Conservation (phyloP, 1,140 invertebrate genomes). For the Grapholita molesta region DNA sequence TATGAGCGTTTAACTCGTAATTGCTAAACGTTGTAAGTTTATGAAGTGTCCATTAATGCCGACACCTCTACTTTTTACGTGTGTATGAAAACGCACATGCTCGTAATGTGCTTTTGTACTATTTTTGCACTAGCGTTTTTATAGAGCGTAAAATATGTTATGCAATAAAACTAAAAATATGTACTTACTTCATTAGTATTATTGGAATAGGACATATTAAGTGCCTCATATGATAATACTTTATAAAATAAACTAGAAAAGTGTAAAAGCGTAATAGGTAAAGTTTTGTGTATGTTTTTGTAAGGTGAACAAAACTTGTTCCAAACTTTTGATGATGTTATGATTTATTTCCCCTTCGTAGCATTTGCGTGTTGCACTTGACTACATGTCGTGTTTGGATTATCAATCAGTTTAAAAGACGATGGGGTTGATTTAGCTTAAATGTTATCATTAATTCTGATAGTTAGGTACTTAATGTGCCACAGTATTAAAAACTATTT, state of each 20-base stretch:
- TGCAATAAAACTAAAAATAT: neutral
- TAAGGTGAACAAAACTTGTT: too few relatives aligned
- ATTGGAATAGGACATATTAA: too few relatives aligned
- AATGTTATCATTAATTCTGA: constrained; percentile 32
- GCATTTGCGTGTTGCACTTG: constrained; percentile 46
- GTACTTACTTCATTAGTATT: too few relatives aligned
- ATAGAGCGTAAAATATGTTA: neutral
- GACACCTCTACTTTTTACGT: neutral
- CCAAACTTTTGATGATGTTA: neutral
- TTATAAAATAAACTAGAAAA: too few relatives aligned
- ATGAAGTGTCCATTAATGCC: constrained; percentile 52
- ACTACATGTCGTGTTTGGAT: constrained; percentile 60
- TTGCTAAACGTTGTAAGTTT: constrained; percentile 55
- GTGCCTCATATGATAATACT: too few relatives aligned
- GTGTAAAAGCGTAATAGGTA: too few relatives aligned
- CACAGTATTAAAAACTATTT: too few relatives aligned
- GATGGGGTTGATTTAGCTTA: constrained; percentile 35
- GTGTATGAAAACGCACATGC: neutral
- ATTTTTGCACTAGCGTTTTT: too few relatives aligned
- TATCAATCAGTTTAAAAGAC: constrained; percentile 62
- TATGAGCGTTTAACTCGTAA: constrained; percentile 51
- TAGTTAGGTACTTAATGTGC: constrained; percentile 41
- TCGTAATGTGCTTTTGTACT: too few relatives aligned
- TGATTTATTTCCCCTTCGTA: constrained; percentile 30
- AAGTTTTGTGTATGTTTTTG: too few relatives aligned